Conservation (phyloP, 2,888 invertebrate genomes). For the Embidobia sp. region DNA sequence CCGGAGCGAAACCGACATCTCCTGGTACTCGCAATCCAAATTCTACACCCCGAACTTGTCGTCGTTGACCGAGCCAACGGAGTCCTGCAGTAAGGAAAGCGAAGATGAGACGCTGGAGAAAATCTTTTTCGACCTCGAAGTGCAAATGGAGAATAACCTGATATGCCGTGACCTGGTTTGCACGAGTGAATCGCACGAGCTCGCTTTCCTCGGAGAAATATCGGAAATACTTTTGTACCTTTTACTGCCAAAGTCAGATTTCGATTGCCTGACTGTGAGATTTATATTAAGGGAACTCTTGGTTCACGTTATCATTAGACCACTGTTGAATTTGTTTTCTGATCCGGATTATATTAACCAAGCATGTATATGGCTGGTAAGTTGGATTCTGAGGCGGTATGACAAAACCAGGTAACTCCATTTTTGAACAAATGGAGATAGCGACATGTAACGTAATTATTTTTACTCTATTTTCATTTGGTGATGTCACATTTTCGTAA, state of each 20-base stretch:
- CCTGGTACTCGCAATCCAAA: constrained; percentile 86
- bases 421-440: too few relatives aligned
- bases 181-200: constrained; percentile 85
- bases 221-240: constrained; percentile 92
- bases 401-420: too few relatives aligned
- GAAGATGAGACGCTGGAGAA: constrained; percentile 84
- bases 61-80: constrained; percentile 76
- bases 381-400: too few relatives aligned
- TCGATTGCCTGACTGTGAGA: constrained; percentile 91
- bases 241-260: constrained; percentile 91
- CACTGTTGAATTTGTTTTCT: constrained; percentile 87
- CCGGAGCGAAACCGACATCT: constrained; percentile 88
- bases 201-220: constrained; percentile 91
- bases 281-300: constrained; percentile 90
- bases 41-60: constrained; percentile 83
- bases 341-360: constrained; percentile 97
- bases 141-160: constrained; percentile 90
- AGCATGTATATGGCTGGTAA: constrained; percentile 92
- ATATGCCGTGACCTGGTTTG: constrained; percentile 91
- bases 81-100: constrained; percentile 69
- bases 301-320: constrained; percentile 87
- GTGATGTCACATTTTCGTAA: too few relatives aligned
- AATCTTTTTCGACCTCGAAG: constrained; percentile 94
- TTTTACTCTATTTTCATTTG: too few relatives aligned
- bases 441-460: too few relatives aligned